A percentile compares a stretch with the other conserved stretches of the same genome.
Conservation (phyloP, 2,888 invertebrate genomes). For the Heteropelma amictum region DNA sequence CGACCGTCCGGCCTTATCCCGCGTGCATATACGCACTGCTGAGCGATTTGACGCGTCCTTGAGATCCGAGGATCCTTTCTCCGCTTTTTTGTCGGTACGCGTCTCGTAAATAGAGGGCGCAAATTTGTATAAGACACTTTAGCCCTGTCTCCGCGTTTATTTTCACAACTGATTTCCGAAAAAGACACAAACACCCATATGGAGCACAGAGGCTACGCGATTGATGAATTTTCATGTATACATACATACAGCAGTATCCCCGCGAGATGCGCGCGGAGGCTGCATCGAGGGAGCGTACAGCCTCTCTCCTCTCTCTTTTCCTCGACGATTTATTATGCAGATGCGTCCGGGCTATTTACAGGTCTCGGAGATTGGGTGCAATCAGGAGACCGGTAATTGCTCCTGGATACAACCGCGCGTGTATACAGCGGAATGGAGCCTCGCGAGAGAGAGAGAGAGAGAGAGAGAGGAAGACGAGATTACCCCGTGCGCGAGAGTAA, state of each 20-base stretch:
- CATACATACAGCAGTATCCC: too few relatives aligned
- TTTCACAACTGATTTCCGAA: too few relatives aligned
- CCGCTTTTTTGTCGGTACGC: slow-evolving; percentile 21
- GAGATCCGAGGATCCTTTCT: slow-evolving; percentile 55
- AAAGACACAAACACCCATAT: too few relatives aligned
- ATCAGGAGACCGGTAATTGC: slow-evolving; percentile 63
- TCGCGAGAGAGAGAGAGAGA: slow-evolving; percentile 46
- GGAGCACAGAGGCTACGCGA: too few relatives aligned
- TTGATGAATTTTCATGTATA: too few relatives aligned
- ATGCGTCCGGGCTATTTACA: slow-evolving; percentile 61
- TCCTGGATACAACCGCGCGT: slow-evolving; percentile 56
- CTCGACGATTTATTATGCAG: slow-evolving; percentile 63
- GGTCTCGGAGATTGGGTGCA: slow-evolving; percentile 58
- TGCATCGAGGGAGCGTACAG: not conserved
- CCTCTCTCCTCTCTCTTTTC: not conserved
- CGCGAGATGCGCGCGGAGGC: slow-evolving; percentile 41
- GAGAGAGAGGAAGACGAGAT: too few relatives aligned
- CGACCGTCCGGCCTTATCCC: slow-evolving; percentile 67
- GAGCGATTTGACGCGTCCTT: slow-evolving; percentile 68
- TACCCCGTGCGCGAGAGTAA: not conserved
- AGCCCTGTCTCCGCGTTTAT: too few relatives aligned
- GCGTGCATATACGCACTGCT: slow-evolving; percentile 71
- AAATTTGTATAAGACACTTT: too few relatives aligned
- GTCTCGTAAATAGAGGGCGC: too few relatives aligned
- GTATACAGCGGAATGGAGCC: slow-evolving; percentile 58